Conservation (phyloP, 1,140 invertebrate species). For the Calycopis cecrops region DNA sequence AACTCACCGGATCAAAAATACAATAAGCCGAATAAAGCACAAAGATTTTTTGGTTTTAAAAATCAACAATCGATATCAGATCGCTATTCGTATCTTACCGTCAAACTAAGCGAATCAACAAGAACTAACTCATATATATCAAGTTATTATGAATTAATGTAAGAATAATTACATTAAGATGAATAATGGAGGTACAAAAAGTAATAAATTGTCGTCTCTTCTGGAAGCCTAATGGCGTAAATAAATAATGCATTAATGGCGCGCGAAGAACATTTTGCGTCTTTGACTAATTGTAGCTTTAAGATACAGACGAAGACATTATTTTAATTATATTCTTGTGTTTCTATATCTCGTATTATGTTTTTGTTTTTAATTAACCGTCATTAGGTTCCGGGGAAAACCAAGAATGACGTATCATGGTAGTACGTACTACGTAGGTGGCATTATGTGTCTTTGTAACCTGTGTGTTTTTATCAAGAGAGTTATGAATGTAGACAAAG, state of each 20-base stretch:
- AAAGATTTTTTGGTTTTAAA: not conserved
- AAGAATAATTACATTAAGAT: not conserved
- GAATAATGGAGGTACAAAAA: constrained; percentile 5
- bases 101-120: too few relatives aligned
- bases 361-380: too few relatives aligned
- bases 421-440: too few relatives aligned
- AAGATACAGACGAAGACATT: constrained; percentile 1
- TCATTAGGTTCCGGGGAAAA: too few relatives aligned
- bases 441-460: too few relatives aligned
- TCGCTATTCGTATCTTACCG: not conserved
- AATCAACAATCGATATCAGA: not conserved
- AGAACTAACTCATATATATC: not conserved
- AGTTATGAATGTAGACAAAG: too few relatives aligned
- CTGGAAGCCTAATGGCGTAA: constrained; percentile 1
- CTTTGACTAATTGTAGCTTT: not conserved
- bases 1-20: too few relatives aligned
- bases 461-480: too few relatives aligned
- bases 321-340: not conserved
- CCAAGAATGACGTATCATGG: too few relatives aligned
- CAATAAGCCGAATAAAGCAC: too few relatives aligned
- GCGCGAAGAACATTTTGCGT: not conserved
- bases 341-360: too few relatives aligned
- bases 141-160: not conserved
- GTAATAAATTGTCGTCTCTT: constrained; percentile 6
- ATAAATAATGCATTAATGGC: constrained; percentile 1